Evolutionary conservation across 1,140 invertebrate genomes (phyloP).

Genomic region (Hirudo medicinalis): DNA sequence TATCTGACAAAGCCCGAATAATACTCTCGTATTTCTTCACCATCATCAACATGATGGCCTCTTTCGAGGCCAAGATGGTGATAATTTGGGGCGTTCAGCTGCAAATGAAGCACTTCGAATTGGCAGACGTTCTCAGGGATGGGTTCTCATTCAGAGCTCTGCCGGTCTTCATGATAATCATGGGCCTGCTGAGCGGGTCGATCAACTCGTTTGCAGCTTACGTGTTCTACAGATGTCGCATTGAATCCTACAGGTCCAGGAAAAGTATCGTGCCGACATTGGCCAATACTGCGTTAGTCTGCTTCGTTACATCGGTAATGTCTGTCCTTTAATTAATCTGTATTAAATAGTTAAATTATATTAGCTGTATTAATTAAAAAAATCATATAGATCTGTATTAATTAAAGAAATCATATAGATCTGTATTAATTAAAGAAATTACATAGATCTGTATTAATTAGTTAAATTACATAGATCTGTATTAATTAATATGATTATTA

Average conservation of each 20-base stretch:
- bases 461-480: too few relatives aligned
- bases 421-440: too few relatives aligned
- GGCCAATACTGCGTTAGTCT: not conserved
- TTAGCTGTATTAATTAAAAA: too few relatives aligned
- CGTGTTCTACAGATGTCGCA: constrained; percentile 1
- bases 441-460: too few relatives aligned
- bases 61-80: constrained; percentile 4
- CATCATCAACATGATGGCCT: not conserved
- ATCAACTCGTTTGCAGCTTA: not conserved
- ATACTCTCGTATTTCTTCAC: constrained; percentile 1
- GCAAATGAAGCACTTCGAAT: not conserved
- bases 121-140: not conserved
- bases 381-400: too few relatives aligned
- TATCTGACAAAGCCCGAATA: not conserved
- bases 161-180: not conserved
- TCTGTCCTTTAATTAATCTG: too few relatives aligned
- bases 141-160: not conserved
- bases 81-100: not conserved
- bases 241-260: not conserved
- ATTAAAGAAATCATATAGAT: too few relatives aligned
- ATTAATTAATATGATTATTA: too few relatives aligned
- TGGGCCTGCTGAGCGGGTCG: not conserved
- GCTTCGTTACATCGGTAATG: too few relatives aligned
- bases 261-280: not conserved
- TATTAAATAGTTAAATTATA: too few relatives aligned